Conservation (phyloP, 2,888 invertebrate species). For the Drosophila heteroneura region DNA sequence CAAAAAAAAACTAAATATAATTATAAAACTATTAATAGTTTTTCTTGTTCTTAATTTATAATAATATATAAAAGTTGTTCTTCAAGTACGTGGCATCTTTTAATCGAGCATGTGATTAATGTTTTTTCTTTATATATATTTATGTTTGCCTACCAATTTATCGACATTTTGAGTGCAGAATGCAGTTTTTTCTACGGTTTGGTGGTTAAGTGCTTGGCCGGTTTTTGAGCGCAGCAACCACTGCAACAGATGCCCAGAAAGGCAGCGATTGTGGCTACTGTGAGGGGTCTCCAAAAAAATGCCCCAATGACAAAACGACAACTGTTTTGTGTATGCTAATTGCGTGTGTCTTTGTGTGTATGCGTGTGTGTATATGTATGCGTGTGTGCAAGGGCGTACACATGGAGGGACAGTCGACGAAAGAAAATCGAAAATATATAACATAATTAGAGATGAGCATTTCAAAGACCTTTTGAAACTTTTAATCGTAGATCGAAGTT, state of each 20-base stretch:
- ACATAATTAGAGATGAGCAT: neutral
- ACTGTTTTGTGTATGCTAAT: slow-evolving; percentile 54
- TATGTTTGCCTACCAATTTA: slow-evolving; percentile 33
- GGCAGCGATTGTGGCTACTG: slow-evolving; percentile 43
- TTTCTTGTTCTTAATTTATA: neutral
- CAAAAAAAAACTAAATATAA: neutral
- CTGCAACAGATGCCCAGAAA: slow-evolving; percentile 26
- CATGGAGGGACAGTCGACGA: neutral
- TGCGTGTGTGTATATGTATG: slow-evolving; percentile 31
- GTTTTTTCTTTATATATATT: neutral
- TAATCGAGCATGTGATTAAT: neutral
- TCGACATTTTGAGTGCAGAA: slow-evolving; percentile 58
- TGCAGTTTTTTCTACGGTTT: slow-evolving; percentile 30
- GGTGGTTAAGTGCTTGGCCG: slow-evolving; percentile 63
- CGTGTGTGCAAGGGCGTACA: slow-evolving; percentile 19
- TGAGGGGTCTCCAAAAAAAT: slow-evolving; percentile 15
- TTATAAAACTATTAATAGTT: neutral
- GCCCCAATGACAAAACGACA: slow-evolving; percentile 31
- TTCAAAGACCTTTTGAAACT: neutral
- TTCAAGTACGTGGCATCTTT: slow-evolving; percentile 1
- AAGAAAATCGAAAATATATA: slow-evolving; percentile 1
- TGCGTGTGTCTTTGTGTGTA: slow-evolving; percentile 15
- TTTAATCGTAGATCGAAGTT: neutral
- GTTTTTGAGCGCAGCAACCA: slow-evolving; percentile 50
- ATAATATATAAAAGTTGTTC: neutral